These are phyloP conservation scores for Philereme transversata DNA, from an alignment of 2,888 invertebrate genomes.

Conservation along the genomic window DNA sequence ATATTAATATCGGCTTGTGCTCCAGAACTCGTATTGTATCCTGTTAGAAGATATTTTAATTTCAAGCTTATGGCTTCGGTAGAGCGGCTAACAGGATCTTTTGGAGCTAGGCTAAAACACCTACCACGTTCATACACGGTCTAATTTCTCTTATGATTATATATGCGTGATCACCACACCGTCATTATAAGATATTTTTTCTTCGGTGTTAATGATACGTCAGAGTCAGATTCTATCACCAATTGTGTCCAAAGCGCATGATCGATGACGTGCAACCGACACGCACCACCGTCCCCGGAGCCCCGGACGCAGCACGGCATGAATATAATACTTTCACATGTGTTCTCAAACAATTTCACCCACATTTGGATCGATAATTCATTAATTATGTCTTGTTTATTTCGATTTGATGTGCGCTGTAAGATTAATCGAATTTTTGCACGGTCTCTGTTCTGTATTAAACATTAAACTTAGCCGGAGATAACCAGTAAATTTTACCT, in stretches of 20 bases:
- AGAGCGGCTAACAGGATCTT: constrained; percentile 9
- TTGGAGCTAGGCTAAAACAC: too few species aligned
- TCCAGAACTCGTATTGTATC: constrained; percentile 8
- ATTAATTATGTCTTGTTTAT: constrained; percentile 38
- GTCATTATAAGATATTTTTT: constrained; percentile 28
- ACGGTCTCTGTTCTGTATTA: constrained; percentile 13
- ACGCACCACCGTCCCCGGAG: constrained; percentile 51
- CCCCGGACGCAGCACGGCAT: constrained; percentile 50
- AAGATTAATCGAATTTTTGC: constrained; percentile 24
- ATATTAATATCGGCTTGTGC: constrained; percentile 7
- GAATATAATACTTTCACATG: constrained; percentile 68
- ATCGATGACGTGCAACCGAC: constrained; percentile 62
- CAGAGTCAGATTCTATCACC: constrained; percentile 36
- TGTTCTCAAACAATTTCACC: constrained; percentile 64
- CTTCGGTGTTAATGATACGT: constrained; percentile 29
- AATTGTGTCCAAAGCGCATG: constrained; percentile 44
- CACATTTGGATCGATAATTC: constrained; percentile 54
- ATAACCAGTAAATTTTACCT: too few species aligned
- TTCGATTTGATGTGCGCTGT: constrained; percentile 24
- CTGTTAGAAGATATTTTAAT: constrained; percentile 7
- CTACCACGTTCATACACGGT: constrained; percentile 7
- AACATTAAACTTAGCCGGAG: too few species aligned
- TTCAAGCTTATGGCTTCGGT: constrained; percentile 6
- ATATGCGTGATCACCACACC: constrained; percentile 22
- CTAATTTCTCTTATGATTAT: constrained; percentile 24